Evolutionary conservation across 2,113 vertebrate genomes (phyloP).

Genomic region (Rhinichthys klamathensis): DNA sequence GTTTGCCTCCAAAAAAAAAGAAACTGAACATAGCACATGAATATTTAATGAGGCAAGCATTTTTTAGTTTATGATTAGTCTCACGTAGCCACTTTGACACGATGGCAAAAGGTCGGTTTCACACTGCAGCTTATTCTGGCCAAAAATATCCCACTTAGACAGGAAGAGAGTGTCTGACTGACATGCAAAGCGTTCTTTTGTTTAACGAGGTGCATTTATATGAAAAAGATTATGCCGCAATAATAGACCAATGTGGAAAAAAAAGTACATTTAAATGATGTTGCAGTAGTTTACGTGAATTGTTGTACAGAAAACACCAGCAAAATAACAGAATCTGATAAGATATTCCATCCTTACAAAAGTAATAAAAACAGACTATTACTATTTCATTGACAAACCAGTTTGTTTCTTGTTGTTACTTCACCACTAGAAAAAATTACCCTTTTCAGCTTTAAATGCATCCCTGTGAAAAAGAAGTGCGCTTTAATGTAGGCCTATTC

Average conservation of each 20-base stretch:
- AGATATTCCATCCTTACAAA: background rate
- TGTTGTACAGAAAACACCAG: background rate
- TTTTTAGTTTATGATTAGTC: conserved; percentile 8
- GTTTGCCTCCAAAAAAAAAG: background rate
- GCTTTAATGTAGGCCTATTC: background rate
- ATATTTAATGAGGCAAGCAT: conserved; percentile 2
- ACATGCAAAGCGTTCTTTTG: background rate
- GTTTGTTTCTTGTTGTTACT: too few relatives aligned
- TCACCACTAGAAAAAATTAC: too few relatives aligned
- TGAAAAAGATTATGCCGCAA: background rate
- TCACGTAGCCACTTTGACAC: conserved; percentile 18
- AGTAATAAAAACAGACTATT: background rate
- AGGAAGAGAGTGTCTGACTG: background rate
- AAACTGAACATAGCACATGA: background rate
- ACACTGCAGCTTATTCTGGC: background rate
- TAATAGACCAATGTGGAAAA: background rate
- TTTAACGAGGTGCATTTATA: background rate
- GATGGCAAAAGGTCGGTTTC: conserved; percentile 24
- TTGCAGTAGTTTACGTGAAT: background rate
- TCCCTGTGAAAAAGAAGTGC: background rate
- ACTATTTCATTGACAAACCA: background rate
- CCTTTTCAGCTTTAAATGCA: background rate
- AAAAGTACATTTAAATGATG: background rate
- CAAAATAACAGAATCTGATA: background rate
- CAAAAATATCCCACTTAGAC: conserved; percentile 3